Evolutionary conservation across 1,140 invertebrate genomes (phyloP).

Genomic region (Orchesella cincta): DNA sequence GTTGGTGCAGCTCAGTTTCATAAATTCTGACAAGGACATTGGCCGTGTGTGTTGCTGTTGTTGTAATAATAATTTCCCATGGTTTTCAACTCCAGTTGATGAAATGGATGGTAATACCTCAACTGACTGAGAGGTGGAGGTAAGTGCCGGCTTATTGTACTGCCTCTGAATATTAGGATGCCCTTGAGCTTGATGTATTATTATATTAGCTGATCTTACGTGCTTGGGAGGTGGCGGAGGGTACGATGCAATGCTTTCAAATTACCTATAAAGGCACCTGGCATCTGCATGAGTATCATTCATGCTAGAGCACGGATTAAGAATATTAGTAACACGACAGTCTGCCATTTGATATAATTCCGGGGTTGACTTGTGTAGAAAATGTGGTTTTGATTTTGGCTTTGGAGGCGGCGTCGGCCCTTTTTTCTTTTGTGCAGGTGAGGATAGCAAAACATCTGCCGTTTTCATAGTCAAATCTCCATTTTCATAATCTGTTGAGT

Average conservation of each 20-base stretch:
- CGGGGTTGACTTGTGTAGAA: background rate
- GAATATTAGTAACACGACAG: too few relatives aligned
- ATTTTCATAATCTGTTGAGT: too few relatives aligned
- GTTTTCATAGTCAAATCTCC: too few relatives aligned
- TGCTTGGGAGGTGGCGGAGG: background rate
- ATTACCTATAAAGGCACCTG: background rate
- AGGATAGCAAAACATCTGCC: too few relatives aligned
- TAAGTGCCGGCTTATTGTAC: too few relatives aligned
- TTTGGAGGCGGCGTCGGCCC: background rate
- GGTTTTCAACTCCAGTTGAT: background rate
- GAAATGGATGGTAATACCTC: background rate
- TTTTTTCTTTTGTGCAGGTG: too few relatives aligned
- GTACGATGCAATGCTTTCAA: background rate
- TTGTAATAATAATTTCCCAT: background rate
- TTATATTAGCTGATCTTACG: background rate
- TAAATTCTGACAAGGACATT: slow-evolving; percentile 4
- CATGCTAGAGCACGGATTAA: too few relatives aligned
- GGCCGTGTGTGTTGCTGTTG: background rate
- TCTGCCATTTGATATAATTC: background rate
- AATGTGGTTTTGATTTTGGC: background rate
- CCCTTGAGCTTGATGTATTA: too few relatives aligned
- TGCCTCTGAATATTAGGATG: too few relatives aligned
- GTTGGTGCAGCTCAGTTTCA: slow-evolving; percentile 9
- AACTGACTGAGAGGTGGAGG: background rate
- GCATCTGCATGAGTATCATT: too few relatives aligned